Evolutionary conservation across 1,140 invertebrate species (phyloP).

Genomic region (Pachyrhynchus sulphureomaculatus): DNA sequence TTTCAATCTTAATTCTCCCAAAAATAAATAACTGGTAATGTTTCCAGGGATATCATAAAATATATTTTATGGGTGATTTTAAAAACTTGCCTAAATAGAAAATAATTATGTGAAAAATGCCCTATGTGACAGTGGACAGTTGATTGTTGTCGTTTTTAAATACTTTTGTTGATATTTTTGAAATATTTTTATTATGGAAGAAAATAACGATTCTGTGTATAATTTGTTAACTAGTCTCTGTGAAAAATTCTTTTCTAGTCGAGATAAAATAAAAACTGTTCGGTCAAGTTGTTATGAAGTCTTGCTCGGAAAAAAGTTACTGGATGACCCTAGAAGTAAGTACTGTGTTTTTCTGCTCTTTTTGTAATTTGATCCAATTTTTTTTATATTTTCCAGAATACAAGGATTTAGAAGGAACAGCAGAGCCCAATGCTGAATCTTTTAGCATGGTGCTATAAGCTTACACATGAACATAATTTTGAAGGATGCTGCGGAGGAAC

Average conservation of each 20-base stretch:
- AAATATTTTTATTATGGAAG: conserved; percentile 8
- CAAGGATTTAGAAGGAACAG: conserved; percentile 33
- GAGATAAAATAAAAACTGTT: conserved; percentile 26
- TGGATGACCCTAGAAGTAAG: conserved; percentile 20
- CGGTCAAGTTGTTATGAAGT: conserved; percentile 37
- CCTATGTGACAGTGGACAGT: no score
- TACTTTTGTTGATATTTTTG: not conserved
- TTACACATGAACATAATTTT: conserved; percentile 38
- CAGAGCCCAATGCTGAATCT: conserved; percentile 41
- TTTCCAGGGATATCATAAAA: no score
- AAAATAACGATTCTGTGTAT: conserved; percentile 37
- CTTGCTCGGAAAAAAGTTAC: conserved; percentile 34
- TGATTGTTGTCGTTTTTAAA: no score
- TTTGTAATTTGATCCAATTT: no score
- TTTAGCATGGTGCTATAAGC: conserved; percentile 43
- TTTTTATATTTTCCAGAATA: no score
- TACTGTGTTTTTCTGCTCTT: not conserved
- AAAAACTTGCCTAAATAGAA: no score
- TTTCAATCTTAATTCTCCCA: no score
- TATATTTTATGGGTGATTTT: no score
- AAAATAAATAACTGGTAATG: no score
- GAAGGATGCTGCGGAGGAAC: conserved; percentile 35
- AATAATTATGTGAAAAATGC: no score
- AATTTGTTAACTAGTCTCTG: conserved; percentile 41
- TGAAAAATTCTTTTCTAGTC: conserved; percentile 33